Base-by-base conservation (phyloP, 2,797 vertebrate species). In the Eulemur coronatus region DNA sequence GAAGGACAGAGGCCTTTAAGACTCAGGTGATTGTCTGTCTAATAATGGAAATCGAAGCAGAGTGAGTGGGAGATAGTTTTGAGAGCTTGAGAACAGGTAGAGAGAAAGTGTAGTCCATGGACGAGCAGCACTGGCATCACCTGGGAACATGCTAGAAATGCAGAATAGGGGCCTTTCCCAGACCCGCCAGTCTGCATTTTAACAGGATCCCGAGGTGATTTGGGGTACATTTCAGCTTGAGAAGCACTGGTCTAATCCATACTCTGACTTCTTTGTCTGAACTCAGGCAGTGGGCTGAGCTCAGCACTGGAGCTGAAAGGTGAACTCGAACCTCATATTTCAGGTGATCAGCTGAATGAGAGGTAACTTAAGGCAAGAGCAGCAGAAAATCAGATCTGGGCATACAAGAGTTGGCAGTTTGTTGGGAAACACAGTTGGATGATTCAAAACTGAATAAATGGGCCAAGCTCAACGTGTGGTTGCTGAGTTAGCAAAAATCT, bases 401-500 rank as follows among this genome's bases (percentile, higher is more conserved):
- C 48, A 35, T 67, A 4, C 1, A 10, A 50, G 55, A 70, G 33
- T 38, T 50, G 33, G 75, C 5, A 59, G 30, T 72, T 81, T 80
- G 4, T 55, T 15, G 33, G 61, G 43, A 84, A 86, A 84, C 12
- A 38, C 10, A 81, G 30, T 46, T 0, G 7, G 80, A 12, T 4
- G 41, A 30, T 81, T 50, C 17, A 43, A 73, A 96, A 65, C 30
- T 2, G 0, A 72, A 87, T 80, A 75, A 70, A 78, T 20, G 41
- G 84, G 35, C n/a, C 50, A 82, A 22, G 28, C 26, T 92, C 91
- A 55, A 35, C 0, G 6, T 57, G 9, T 6, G 7, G 24, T 38
- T 93, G 89, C 91, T 91, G 79, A 96, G 57, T 91, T 63, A 63
- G 94, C 65, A n/a, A 84, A 97, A 96, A n/a, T 52, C 38, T 10